Evolutionary conservation across 2,113 vertebrate genomes (phyloP).

Genomic region (Galbula dea): DNA sequence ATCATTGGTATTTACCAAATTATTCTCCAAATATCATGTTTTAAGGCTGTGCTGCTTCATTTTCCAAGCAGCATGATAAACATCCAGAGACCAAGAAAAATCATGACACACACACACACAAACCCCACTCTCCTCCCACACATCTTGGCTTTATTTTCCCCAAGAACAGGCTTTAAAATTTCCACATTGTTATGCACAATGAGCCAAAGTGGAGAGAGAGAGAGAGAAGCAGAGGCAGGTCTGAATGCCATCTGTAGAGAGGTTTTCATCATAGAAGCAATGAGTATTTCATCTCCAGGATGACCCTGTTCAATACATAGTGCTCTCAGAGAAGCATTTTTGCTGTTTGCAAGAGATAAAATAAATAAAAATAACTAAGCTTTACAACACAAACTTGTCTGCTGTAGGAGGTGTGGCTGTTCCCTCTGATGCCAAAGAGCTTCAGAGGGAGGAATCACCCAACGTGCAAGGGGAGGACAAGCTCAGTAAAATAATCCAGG

Average conservation of each 20-base stretch:
- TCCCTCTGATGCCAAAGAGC: neutral
- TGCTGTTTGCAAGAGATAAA: neutral
- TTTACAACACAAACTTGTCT: neutral
- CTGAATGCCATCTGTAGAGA: neutral
- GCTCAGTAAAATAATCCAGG: neutral
- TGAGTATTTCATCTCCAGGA: neutral
- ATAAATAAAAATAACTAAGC: neutral
- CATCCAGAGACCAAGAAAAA: neutral
- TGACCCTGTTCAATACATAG: rapidly evolving
- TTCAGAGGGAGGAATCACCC: neutral
- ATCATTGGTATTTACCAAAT: conserved; percentile 7
- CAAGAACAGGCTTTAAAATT: neutral
- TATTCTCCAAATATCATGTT: neutral
- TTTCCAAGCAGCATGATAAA: conserved; percentile 30
- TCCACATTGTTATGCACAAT: neutral
- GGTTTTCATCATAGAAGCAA: neutral
- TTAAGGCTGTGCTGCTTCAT: neutral
- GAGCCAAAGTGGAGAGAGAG: neutral
- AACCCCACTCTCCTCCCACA: neutral
- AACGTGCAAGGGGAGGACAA: neutral
- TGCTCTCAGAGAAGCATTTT: rapidly evolving
- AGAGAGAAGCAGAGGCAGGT: neutral
- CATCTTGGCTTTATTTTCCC: neutral
- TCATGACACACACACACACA: neutral
- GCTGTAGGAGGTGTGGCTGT: neutral